Evolutionary conservation across 2,113 vertebrate species (phyloP).

Genomic region (Osmerus eperlanus): DNA sequence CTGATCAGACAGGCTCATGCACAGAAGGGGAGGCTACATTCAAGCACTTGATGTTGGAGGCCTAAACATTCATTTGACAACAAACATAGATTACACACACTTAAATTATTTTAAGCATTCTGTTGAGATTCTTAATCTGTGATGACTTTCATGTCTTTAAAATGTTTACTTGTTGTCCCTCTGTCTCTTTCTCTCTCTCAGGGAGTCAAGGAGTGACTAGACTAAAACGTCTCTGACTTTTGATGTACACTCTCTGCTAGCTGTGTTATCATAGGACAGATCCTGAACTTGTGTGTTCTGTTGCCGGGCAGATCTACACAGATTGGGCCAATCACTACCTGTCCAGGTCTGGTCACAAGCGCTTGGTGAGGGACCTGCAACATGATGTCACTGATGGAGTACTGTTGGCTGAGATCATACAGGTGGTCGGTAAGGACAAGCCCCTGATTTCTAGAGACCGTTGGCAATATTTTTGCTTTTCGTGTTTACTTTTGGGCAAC

Average conservation of each 20-base stretch:
- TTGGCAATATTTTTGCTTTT: no score
- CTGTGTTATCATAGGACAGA: background rate
- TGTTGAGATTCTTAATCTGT: no score
- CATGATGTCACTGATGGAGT: conserved; percentile 86
- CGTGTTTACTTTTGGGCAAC: no score
- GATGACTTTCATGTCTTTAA: no score
- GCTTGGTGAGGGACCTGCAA: conserved; percentile 85
- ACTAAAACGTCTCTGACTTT: background rate
- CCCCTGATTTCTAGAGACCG: no score
- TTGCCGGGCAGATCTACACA: conserved; percentile 78
- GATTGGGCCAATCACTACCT: conserved; percentile 90
- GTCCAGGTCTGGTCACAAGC: conserved; percentile 84
- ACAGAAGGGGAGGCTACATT: background rate
- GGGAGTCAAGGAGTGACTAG: no score
- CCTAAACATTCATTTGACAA: background rate
- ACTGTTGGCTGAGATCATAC: conserved; percentile 85
- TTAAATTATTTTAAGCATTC: background rate
- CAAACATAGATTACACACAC: background rate
- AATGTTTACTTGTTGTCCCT: no score
- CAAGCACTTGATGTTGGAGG: background rate
- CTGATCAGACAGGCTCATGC: background rate
- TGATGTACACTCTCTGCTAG: background rate
- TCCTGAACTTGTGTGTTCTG: background rate
- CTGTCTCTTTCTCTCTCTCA: no score
- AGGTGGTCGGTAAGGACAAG: conserved; percentile 81